Percentiles rank a stretch among this genome's conserved stretches.
phyloP scores from a whole-genome alignment of 2,797 vertebrate species.

The Sciaenops ocellatus region DNA sequence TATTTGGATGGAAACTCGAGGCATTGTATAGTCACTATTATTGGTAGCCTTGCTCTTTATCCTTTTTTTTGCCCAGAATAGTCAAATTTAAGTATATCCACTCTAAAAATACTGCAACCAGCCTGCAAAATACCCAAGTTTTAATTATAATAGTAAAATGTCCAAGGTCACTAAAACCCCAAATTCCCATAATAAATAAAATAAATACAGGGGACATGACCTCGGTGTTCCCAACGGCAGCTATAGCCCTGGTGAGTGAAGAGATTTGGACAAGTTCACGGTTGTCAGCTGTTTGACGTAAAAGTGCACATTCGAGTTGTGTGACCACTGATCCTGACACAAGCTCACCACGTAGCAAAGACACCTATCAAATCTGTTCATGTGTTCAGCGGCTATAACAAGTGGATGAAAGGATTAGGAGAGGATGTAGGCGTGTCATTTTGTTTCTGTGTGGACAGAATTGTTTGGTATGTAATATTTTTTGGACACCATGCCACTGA shows the following conservation, averaged over 20 bases:
- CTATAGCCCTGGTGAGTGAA: not conserved
- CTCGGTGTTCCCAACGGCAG: not conserved
- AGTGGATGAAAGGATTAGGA: no score
- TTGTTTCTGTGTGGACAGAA: not conserved
- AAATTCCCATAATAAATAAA: not conserved
- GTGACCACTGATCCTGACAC: slow-evolving; percentile 32
- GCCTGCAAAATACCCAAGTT: not conserved
- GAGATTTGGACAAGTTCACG: slow-evolving; percentile 10
- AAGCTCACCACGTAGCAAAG: slow-evolving; percentile 10
- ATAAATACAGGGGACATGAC: not conserved
- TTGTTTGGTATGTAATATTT: not conserved
- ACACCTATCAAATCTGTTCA: slow-evolving; percentile 14
- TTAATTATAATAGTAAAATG: not conserved
- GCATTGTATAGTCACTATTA: no score
- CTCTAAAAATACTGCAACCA: no score
- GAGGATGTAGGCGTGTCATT: not conserved
- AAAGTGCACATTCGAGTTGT: not conserved
- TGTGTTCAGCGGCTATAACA: not conserved
- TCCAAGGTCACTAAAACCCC: not conserved
- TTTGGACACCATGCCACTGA: not conserved
- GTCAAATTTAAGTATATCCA: not conserved
- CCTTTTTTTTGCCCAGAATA: not conserved
- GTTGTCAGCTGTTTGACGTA: not conserved
- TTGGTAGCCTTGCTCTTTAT: not conserved
- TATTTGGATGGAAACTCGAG: not conserved